Base-by-base conservation (phyloP, 2,113 vertebrate genomes). In the Tonatia bakeri region DNA sequence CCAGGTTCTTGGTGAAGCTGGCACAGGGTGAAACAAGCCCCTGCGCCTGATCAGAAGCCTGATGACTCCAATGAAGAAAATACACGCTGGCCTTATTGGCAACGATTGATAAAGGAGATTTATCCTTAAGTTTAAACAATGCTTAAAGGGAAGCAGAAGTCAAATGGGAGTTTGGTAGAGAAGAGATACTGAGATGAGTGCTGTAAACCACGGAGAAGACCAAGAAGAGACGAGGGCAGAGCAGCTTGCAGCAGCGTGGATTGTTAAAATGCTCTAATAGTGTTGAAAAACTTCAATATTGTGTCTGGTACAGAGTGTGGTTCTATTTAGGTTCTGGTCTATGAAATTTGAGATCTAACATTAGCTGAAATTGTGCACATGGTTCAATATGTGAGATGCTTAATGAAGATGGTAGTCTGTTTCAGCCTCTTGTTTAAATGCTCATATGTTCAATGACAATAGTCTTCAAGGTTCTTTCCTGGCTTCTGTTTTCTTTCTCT, bases 341-440 rank as follows among this genome's bases (percentile, higher is more conserved):
- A 6, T 45, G 31, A 92, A 19, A 69, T 84, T 65, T 88, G 20
- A 92, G 22, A 80, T 72, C 52, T 56, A 75, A 47, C 47, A 70
- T 20, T 90, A 50, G 20, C 12, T 73, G 40, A 56, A 80, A 61
- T 82, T 59, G 15, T 38, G 14, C 10, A 76, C 47, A 52, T 52
- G 20, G 24, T 67, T 86, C 47, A 67, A 6, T 69, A 33, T 52
- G 40, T 81, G 61, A 77, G 28, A 89, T 50, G 31, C 50, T 65
- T 65, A 79, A 73, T 50, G 19, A 72, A 65, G 67, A 89, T 19
- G 24, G 13, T 19, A 17, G 16, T 75, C 24, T 36, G 85, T 88
- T 77, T 31, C 77, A 81, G 91, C 90, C 89, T 72, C 50, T 67
- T 76, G 70, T 82, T 94, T n/a, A n/a, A n/a, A n/a, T 96, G 93